phyloP scores from a whole-genome alignment of 2,888 invertebrate species.

The Hydrotaea diabolus region DNA sequence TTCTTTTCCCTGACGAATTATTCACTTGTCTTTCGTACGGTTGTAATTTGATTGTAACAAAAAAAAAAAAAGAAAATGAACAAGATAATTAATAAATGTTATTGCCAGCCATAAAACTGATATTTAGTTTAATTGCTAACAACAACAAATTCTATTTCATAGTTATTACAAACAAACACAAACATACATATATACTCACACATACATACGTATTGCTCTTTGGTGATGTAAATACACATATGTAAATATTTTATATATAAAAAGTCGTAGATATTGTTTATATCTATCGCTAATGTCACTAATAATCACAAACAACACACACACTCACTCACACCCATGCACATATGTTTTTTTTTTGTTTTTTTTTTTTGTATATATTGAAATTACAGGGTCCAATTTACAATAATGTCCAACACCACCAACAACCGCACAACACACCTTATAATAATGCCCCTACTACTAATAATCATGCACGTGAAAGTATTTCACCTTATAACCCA shows the following conservation, averaged over 20 bases:
- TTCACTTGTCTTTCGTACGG: no score
- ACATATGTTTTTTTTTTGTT: no score
- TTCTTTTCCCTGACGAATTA: no score
- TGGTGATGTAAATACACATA: background rate
- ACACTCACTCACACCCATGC: background rate
- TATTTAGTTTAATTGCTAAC: background rate
- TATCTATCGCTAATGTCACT: slow-evolving; percentile 7
- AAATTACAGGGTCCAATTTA: slow-evolving; percentile 76
- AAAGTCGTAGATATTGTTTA: background rate
- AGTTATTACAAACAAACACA: background rate
- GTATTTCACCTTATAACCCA: slow-evolving; percentile 54
- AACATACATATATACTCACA: background rate
- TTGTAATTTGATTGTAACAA: background rate
- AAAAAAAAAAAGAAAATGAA: background rate
- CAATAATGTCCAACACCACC: slow-evolving; percentile 73
- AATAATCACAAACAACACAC: slow-evolving; percentile 26
- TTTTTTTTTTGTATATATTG: slow-evolving; percentile 42
- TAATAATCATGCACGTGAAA: slow-evolving; percentile 51
- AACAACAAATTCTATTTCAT: background rate
- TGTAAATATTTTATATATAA: no score
- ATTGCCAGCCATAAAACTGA: background rate
- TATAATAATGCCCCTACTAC: slow-evolving; percentile 43
- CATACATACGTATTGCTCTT: background rate
- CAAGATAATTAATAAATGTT: background rate
- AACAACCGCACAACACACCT: slow-evolving; percentile 54